Evolutionary conservation across 2,113 vertebrate genomes (phyloP).

Genomic region (Amphiprion percula): DNA sequence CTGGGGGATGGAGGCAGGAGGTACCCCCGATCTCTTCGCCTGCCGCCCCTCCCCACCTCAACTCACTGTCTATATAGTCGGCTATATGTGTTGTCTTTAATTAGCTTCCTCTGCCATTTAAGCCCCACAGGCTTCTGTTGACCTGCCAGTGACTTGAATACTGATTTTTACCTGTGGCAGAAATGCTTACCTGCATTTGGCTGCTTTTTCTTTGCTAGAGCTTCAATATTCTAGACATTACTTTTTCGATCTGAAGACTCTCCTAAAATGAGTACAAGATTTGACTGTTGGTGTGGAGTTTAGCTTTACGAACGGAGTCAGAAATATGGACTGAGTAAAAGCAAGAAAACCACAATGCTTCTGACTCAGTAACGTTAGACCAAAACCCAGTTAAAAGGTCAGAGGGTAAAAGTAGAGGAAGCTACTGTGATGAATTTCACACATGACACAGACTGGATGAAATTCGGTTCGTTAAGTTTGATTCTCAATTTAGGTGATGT

Average conservation of each 20-base stretch:
- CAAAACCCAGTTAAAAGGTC: constrained; percentile 50
- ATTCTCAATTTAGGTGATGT: background rate
- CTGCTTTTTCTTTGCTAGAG: too few species aligned
- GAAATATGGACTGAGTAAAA: constrained; percentile 58
- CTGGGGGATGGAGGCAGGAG: constrained; percentile 64
- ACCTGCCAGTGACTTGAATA: constrained; percentile 52
- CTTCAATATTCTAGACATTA: background rate
- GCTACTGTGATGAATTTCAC: background rate
- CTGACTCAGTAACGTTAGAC: constrained; percentile 42
- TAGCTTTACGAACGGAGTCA: background rate
- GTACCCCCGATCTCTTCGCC: constrained; percentile 3
- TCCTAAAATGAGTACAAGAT: constrained; percentile 33
- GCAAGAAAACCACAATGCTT: constrained; percentile 47
- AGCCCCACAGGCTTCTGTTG: constrained; percentile 53
- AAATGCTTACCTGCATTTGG: background rate
- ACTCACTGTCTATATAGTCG: constrained; percentile 13
- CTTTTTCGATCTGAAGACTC: background rate
- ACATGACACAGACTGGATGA: background rate
- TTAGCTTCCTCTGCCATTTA: constrained; percentile 61
- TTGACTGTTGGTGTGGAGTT: constrained; percentile 32
- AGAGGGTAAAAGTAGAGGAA: constrained; percentile 51
- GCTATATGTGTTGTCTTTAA: constrained; percentile 63
- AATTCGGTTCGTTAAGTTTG: background rate
- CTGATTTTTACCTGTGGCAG: constrained; percentile 26
- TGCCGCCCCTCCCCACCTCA: background rate